A percentile compares a stretch with the other conserved stretches of the same genome.
phyloP scores from a whole-genome alignment of 2,888 invertebrate species.

The Mechanitis messenoides region DNA sequence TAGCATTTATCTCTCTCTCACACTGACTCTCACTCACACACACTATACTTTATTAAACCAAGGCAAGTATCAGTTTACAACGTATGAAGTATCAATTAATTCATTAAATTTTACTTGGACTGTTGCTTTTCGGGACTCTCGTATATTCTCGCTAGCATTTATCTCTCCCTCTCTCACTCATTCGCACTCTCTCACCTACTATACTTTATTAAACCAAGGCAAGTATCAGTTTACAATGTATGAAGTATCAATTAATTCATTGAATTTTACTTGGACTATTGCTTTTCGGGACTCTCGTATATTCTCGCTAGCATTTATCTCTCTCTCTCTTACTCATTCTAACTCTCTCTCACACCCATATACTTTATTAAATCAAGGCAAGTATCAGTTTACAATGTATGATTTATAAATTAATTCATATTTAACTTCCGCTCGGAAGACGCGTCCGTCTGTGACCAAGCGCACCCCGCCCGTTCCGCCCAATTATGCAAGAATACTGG shows the following conservation, averaged over 20 bases:
- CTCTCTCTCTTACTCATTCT: too few species aligned
- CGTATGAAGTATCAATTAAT: neutral
- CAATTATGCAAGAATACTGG: slow-evolving; percentile 39
- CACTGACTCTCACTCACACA: too few species aligned
- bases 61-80: neutral
- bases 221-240: neutral
- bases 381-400: neutral
- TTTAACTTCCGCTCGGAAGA: slow-evolving; percentile 40
- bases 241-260: neutral
- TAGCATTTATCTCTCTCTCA: too few species aligned
- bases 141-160: too few species aligned
- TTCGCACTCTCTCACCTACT: too few species aligned
- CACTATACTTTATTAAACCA: neutral
- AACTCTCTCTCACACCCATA: too few species aligned
- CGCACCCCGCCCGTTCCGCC: slow-evolving; percentile 39
- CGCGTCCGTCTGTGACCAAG: slow-evolving; percentile 45
- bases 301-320: too few species aligned
- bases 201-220: neutral
- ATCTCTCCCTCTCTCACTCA: too few species aligned
- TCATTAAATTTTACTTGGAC: slow-evolving; percentile 19
- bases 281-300: too few species aligned
- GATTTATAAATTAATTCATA: neutral
- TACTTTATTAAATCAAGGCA: neutral
- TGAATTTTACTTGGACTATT: too few species aligned
- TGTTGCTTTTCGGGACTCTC: too few species aligned